Evolutionary conservation across 2,797 vertebrate species (phyloP).

Genomic region (Erethizon dorsatum): DNA sequence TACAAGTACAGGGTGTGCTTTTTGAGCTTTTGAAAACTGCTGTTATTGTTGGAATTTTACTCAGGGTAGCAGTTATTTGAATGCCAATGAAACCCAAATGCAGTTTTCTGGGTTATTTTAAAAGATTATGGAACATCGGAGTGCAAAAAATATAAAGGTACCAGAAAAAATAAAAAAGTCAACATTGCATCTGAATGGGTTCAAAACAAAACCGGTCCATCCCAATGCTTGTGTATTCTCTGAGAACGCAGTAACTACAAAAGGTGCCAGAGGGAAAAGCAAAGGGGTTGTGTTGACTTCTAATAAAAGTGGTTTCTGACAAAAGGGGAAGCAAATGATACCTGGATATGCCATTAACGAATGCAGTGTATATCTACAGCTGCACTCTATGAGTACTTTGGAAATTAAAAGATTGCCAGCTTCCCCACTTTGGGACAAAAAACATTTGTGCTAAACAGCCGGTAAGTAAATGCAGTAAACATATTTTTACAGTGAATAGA

Average conservation of each 20-base stretch:
- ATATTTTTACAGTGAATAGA: constrained; percentile 77
- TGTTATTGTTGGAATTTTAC: constrained; percentile 62
- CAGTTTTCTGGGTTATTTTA: constrained; percentile 13
- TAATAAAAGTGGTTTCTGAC: constrained; percentile 62
- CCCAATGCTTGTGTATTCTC: neutral
- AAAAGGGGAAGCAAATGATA: constrained; percentile 66
- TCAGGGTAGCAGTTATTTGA: constrained; percentile 59
- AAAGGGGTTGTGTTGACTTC: constrained; percentile 53
- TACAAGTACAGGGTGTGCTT: neutral
- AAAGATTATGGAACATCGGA: constrained; percentile 52
- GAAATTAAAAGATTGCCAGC: constrained; percentile 76
- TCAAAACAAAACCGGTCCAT: constrained; percentile 47
- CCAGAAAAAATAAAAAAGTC: neutral
- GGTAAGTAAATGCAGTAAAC: constrained; percentile 78
- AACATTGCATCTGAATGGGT: constrained; percentile 7
- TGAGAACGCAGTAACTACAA: neutral
- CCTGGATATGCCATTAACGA: constrained; percentile 64
- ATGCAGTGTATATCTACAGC: constrained; percentile 68
- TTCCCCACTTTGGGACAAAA: constrained; percentile 73
- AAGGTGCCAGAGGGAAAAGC: neutral
- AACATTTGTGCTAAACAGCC: constrained; percentile 60
- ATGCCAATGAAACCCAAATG: constrained; percentile 36
- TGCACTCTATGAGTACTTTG: constrained; percentile 75
- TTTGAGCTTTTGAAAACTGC: constrained; percentile 30
- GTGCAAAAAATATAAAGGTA: constrained; percentile 42